Evolutionary conservation across 37 sponge, comb jelly and placozoan genomes (phyloP), one percentile per base, ranked within the genome.

Genomic region (Haliclona indistincta): DNA sequence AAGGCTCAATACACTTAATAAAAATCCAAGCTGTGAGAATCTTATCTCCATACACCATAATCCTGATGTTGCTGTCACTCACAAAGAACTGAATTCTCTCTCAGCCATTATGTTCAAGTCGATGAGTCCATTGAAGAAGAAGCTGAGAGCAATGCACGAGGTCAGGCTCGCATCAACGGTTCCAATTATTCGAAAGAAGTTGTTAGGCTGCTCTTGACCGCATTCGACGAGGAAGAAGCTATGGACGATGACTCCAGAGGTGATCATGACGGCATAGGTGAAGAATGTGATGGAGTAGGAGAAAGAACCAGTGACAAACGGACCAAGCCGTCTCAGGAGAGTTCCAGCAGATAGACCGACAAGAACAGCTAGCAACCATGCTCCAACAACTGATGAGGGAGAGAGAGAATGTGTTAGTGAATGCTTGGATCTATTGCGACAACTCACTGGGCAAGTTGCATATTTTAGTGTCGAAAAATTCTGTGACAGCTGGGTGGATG

Each of bases 161-260:
- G 86, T 85, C 0, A 85, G 74, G 36, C 73, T 40, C 4, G n/a
- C 78, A 77, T 85, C 86, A 22, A 78, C 26, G 44, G 29, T 45
- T 8, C 22, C 68, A 51, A 63, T 17, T 15, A 10, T 17, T 47
- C 10, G 15, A 47, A 47, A 47, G 15, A 47, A 15, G 10, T 10
- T 10, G 15, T 47, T 47, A 47, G 51, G 13, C 15, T 47, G 33
- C 32, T 55, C 8, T 35, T 41, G 68, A 38, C 83, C 77, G 76
- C 84, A 84, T 62, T 84, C 84, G 11, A 76, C 77, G 11, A 84
- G 64, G 54, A 51, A 84, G 38, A 76, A 49, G 23, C 64, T 76
- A 60, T 84, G 84, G 13, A 76, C 77, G n/a, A 84, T 38, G 4
- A 84, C 43, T 25, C 84, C 84, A 34, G 84, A 84, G n/a, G 77